Conservation (phyloP, 2,888 invertebrate genomes). For the Pogonocherus hispidulus region DNA sequence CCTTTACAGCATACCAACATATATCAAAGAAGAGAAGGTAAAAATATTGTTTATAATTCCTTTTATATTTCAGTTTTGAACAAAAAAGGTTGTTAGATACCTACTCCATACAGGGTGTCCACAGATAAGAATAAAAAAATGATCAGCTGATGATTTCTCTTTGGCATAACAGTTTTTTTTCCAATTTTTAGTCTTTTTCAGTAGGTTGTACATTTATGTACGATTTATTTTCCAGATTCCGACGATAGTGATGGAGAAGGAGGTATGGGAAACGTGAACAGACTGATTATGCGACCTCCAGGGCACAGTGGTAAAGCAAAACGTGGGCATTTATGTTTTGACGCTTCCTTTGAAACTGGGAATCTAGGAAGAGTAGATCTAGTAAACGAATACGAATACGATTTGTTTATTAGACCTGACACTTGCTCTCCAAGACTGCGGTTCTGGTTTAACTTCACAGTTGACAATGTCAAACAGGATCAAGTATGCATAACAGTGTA, state of each 20-base stretch:
- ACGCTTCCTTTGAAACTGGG: constrained; percentile 97
- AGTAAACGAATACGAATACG: constrained; percentile 95
- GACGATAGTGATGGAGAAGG: constrained; percentile 95
- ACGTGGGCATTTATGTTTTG: constrained; percentile 95
- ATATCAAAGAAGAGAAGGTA: constrained; percentile 70
- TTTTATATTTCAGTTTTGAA: constrained; percentile 7
- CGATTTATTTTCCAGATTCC: constrained; percentile 78
- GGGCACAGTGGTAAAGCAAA: constrained; percentile 96
- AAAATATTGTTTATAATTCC: background rate
- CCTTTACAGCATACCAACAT: constrained; percentile 74
- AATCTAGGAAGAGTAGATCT: constrained; percentile 97
- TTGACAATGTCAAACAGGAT: constrained; percentile 93
- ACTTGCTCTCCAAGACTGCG: constrained; percentile 94
- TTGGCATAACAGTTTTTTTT: too few relatives aligned
- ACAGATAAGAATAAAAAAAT: too few relatives aligned
- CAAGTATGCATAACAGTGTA: too few relatives aligned
- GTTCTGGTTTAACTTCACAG: constrained; percentile 98
- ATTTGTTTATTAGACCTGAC: constrained; percentile 95
- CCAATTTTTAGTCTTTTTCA: too few relatives aligned
- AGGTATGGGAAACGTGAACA: constrained; percentile 92
- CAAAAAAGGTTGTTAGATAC: too few relatives aligned
- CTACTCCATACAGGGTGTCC: too few relatives aligned
- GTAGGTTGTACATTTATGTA: too few relatives aligned
- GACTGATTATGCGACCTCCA: constrained; percentile 88
- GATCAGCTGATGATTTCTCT: too few relatives aligned